A percentile compares a stretch with the other conserved stretches of the same genome.
phyloP scores from a whole-genome alignment of 2,888 invertebrate species.

The Parnassius orleans region DNA sequence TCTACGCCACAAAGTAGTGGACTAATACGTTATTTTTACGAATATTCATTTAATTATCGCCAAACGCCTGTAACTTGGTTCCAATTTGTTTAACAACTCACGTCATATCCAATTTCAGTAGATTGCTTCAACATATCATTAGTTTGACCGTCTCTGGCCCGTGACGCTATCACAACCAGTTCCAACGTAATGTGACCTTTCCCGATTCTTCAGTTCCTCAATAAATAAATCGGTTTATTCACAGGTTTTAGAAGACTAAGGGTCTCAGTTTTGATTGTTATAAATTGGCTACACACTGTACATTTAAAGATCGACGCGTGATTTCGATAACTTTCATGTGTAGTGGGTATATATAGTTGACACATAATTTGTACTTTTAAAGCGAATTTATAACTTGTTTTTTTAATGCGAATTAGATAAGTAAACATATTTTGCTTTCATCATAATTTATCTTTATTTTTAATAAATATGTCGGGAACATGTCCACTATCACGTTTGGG shows the following conservation, averaged over 20 bases:
- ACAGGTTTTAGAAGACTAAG: slow-evolving; percentile 25
- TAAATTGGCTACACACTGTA: slow-evolving; percentile 27
- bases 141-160: slow-evolving; percentile 47
- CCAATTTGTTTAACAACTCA: slow-evolving; percentile 37
- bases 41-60: background rate
- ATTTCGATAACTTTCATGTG: background rate
- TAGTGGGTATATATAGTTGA: background rate
- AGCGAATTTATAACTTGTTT: background rate
- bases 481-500: too few species aligned
- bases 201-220: slow-evolving; percentile 20
- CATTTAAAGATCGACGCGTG: slow-evolving; percentile 11
- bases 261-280: slow-evolving; percentile 23
- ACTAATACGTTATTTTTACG: background rate
- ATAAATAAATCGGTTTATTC: slow-evolving; percentile 21
- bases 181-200: slow-evolving; percentile 42
- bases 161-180: slow-evolving; percentile 42
- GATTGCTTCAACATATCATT: slow-evolving; percentile 53
- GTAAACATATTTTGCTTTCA: too few species aligned
- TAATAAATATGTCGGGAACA: too few species aligned
- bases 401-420: too few species aligned
- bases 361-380: background rate
- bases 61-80: slow-evolving; percentile 12
- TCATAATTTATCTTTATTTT: too few species aligned
- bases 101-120: slow-evolving; percentile 66
- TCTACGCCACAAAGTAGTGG: too few species aligned